Base-by-base conservation (phyloP, 1,140 invertebrate species). In the Leptinotarsa lineolata region DNA sequence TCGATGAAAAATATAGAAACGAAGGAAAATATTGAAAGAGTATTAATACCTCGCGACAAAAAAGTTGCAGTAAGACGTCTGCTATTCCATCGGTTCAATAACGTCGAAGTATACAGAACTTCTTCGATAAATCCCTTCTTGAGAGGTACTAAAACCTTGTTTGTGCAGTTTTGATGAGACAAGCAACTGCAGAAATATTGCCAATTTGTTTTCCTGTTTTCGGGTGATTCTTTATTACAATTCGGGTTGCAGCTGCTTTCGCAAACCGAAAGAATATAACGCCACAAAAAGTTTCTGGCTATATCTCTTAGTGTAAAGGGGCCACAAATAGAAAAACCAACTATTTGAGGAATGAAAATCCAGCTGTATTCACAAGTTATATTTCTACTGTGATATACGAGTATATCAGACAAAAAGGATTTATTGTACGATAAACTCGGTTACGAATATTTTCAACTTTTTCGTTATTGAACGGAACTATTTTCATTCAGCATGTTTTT, bases 121-220 rank as follows among this genome's bases (percentile, higher is more conserved):
- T 54, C n/a, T 15, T n/a, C 48, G 48, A 54, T 54, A 61, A 61
- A 64, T 70, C 21, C 73, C 60, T 65, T 48, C 69, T 48, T 63
- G 68, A 72, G 68, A 74, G 65, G 70, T 46, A 75, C 24, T 72
- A 72, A 68, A 72, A 72, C 65, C 60, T 58, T 75, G 68, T 74
- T 72, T 75, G 74, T 75, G 74, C 66, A 75, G 72, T 75, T 75
- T 75, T 75, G 74, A 75, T 75, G 74, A 75, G 74, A 72, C 70
- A 72, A 68, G 65, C 70, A 66, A 70, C 74, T 72, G 69, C 69
- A 70, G 45, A 61, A 63, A 54, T 45, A 61, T 66, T 39, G 70
- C 73, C 68, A 71, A 74, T 72, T 75, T 72, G 70, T 75, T 75
- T 75, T 72, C 67, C 70, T 75, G 74, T 72, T 72, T 75, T 75